phyloP scores from a whole-genome alignment of 2,797 vertebrate genomes.

The Amblyopsis hoosieri region DNA sequence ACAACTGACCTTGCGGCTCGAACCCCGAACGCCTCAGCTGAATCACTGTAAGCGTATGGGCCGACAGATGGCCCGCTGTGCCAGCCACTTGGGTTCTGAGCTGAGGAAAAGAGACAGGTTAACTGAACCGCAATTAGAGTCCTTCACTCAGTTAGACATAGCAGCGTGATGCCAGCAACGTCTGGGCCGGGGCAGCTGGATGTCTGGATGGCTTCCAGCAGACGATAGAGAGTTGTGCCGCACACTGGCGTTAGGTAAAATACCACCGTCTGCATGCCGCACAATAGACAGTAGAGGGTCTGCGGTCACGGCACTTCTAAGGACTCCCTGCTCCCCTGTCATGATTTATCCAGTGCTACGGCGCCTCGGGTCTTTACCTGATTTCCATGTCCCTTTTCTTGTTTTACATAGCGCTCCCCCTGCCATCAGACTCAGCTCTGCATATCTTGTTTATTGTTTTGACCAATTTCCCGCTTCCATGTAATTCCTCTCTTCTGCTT shows the following conservation, averaged over 20 bases:
- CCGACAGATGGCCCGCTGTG: constrained; percentile 24
- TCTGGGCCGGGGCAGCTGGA: not conserved
- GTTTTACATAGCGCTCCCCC: constrained; percentile 66
- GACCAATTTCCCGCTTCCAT: constrained; percentile 65
- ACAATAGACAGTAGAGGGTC: constrained; percentile 54
- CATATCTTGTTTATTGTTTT: constrained; percentile 70
- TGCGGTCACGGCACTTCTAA: constrained; percentile 47
- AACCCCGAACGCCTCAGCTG: constrained; percentile 42
- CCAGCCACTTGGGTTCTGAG: constrained; percentile 67
- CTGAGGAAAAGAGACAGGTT: constrained; percentile 60
- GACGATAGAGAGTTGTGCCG: constrained; percentile 40
- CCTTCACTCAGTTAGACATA: constrained; percentile 65
- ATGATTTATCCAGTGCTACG: constrained; percentile 53
- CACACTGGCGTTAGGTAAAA: constrained; percentile 54
- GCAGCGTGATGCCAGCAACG: constrained; percentile 33
- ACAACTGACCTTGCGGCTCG: constrained; percentile 51
- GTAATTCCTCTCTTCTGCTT: constrained; percentile 76
- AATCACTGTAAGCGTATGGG: constrained; percentile 57
- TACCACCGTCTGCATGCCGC: constrained; percentile 52
- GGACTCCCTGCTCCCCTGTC: constrained; percentile 36
- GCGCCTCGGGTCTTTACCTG: constrained; percentile 60
- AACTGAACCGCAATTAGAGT: constrained; percentile 65
- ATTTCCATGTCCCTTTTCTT: constrained; percentile 62
- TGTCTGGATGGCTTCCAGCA: constrained; percentile 61
- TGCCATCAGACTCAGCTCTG: constrained; percentile 58